Base-by-base conservation (phyloP, 2,888 invertebrate genomes). In the Psylliodes chrysocephalus region DNA sequence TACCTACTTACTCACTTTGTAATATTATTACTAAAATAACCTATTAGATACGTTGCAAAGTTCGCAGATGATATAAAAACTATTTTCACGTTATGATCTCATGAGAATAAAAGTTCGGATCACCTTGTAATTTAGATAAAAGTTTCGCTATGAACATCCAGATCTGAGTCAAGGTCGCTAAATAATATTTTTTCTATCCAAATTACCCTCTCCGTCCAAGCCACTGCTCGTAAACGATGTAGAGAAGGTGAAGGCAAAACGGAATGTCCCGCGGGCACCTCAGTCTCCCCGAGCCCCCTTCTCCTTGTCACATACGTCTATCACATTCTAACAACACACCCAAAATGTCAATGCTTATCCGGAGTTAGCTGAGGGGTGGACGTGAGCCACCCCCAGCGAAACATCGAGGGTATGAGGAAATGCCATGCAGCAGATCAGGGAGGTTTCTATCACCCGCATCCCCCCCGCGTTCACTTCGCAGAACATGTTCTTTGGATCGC, bases 301-400 rank as follows among this genome's bases (percentile, higher is more conserved):
- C 67, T 56, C 60, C 64, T 64, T 64, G 66, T 66, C 69, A 72
- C 70, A 70, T 66, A 67, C 66, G 71, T 62, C 71, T 67, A 75
- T 78, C 78, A 78, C 78, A 77, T 76, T 78, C 78, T 79, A 78
- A 78, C 75, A 73, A 68, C 73, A 73, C 68, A 71, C 74, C 75
- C 74, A 76, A 79, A 79, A 79, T 78, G 78, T 78, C 78, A 78
- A 77, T 76, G 77, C 76, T 77, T 75, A 76, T 75, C 77, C 77
- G 70, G 71, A 69, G 71, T 63, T 63, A 63, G 66, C 63, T 66
- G n/a, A 49, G 55, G 63, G 66, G 66, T 63, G 66, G 66, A 49
- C 63, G 44, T 59, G 44, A 61, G 28, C 61, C 57, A 49, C 56
- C 61, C 61, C 54, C 57, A 44, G 35, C 51, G 62, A 35, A 63